A percentile compares a stretch with the other conserved stretches of the same genome.
Conservation (phyloP, 2,113 vertebrate species). For the Apteryx owenii region DNA sequence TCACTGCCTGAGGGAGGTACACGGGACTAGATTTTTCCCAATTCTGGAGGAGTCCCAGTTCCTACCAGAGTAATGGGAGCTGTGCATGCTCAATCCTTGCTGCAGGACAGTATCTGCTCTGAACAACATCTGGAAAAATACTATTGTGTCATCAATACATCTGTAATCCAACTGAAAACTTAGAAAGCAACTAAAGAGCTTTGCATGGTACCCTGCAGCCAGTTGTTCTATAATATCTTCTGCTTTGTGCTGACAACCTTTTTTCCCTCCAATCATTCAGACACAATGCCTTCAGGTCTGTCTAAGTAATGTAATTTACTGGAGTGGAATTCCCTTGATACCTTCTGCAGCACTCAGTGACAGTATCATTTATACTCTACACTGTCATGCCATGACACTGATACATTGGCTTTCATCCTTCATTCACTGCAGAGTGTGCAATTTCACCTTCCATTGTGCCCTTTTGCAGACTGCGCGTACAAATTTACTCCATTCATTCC, state of each 20-base stretch:
- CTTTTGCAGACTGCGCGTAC: slow-evolving; percentile 61
- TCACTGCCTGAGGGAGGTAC: not conserved
- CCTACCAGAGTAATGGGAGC: not conserved
- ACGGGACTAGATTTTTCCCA: not conserved
- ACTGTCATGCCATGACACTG: slow-evolving; percentile 78
- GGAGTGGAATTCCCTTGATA: slow-evolving; percentile 82
- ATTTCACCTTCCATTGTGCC: slow-evolving; percentile 81
- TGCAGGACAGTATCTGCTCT: not conserved
- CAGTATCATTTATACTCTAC: slow-evolving; percentile 83
- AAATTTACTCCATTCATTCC: slow-evolving; percentile 77
- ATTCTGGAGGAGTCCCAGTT: not conserved
- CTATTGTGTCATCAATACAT: slow-evolving; percentile 3
- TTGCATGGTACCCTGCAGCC: slow-evolving; percentile 67
- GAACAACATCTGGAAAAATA: not conserved
- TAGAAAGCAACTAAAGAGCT: not conserved
- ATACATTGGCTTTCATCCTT: slow-evolving; percentile 79
- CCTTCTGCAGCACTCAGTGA: slow-evolving; percentile 80
- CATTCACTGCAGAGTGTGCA: slow-evolving; percentile 68
- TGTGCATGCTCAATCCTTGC: not conserved
- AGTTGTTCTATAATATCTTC: slow-evolving; percentile 68
- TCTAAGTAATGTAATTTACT: slow-evolving; percentile 87
- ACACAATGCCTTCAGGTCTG: slow-evolving; percentile 84
- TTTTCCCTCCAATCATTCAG: slow-evolving; percentile 74
- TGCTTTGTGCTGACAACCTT: slow-evolving; percentile 76
- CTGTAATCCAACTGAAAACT: slow-evolving; percentile 23